These are phyloP conservation scores for Melanotaenia parkinsoni DNA, from an alignment of 2,797 vertebrate species.

Conservation along the genomic window DNA sequence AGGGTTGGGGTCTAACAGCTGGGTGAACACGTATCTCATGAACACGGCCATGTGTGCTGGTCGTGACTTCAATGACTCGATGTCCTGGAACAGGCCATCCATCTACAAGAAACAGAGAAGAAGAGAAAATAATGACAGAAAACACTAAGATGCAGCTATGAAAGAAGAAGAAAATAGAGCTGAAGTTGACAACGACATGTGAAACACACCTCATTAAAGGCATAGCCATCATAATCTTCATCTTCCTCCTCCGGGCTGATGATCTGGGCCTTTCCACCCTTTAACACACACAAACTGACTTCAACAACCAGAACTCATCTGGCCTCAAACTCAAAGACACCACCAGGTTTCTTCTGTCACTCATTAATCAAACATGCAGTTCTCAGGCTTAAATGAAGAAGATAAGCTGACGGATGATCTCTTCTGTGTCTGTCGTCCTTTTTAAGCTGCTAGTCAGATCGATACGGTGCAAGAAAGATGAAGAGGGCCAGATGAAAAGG, in stretches of 20 bases:
- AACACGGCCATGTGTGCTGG: constrained; percentile 93
- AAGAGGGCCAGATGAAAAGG: not conserved
- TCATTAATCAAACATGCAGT: not conserved
- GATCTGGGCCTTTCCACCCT: constrained; percentile 84
- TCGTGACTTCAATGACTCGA: constrained; percentile 88
- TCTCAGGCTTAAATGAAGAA: not conserved
- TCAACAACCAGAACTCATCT: not conserved
- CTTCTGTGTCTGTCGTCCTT: not conserved
- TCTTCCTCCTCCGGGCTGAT: constrained; percentile 93
- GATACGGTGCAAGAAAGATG: not conserved
- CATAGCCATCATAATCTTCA: constrained; percentile 85
- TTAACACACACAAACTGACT: constrained; percentile 9
- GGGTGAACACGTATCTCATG: constrained; percentile 92
- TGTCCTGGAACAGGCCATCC: constrained; percentile 92
- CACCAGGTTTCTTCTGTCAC: not conserved
- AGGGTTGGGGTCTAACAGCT: constrained; percentile 92
- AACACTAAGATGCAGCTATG: fast-evolving
- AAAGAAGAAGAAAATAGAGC: not conserved
- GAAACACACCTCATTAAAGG: constrained; percentile 84
- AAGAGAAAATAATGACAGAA: fast-evolving
- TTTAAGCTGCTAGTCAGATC: not conserved
- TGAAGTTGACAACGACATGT: fast-evolving
- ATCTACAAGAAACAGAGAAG: constrained; percentile 57
- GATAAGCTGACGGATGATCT: not conserved
- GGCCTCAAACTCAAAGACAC: not conserved